A percentile compares a stretch with the other conserved stretches of the same genome.
Evolutionary conservation across 2,797 vertebrate genomes (phyloP).

Genomic region (Acestrorhynchus altus): DNA sequence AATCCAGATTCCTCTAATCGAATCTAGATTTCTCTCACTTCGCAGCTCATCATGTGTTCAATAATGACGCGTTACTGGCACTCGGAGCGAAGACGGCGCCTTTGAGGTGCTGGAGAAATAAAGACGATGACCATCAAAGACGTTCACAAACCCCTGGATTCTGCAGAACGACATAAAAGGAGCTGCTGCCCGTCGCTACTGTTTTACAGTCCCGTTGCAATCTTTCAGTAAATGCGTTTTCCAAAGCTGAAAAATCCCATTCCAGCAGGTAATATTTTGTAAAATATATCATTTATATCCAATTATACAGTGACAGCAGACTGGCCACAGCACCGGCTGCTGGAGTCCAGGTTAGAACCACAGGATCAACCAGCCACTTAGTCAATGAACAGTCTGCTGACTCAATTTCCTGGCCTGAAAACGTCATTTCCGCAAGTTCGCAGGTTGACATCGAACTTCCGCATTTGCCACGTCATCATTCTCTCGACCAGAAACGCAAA

Average conservation of each 20-base stretch:
- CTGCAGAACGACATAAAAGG: neutral
- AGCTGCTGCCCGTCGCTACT: neutral
- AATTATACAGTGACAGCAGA: slow-evolving; percentile 33
- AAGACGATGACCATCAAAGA: neutral
- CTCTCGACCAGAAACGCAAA: slow-evolving; percentile 21
- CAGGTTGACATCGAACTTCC: slow-evolving; percentile 35
- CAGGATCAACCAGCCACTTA: slow-evolving; percentile 36
- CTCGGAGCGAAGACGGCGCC: neutral
- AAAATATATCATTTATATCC: slow-evolving; percentile 31
- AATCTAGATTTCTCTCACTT: neutral
- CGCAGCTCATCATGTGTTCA: neutral
- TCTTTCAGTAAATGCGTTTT: slow-evolving; percentile 1
- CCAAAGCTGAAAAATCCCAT: slow-evolving; percentile 1
- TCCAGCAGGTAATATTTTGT: slow-evolving; percentile 34
- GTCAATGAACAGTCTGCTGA: slow-evolving; percentile 34
- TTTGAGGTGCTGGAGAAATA: neutral
- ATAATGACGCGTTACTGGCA: slow-evolving; percentile 11
- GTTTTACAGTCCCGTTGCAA: neutral
- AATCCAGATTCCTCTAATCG: slow-evolving; percentile 18
- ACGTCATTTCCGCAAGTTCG: slow-evolving; percentile 52
- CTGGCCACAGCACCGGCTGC: slow-evolving; percentile 18
- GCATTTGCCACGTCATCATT: slow-evolving; percentile 26
- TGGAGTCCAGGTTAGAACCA: slow-evolving; percentile 30
- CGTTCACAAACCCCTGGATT: neutral
- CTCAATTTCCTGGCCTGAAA: slow-evolving; percentile 39